Evolutionary conservation across 2,888 invertebrate species (phyloP), one percentile per base, ranked within the genome.

Genomic region (Caenorhabditis doughertyi): DNA sequence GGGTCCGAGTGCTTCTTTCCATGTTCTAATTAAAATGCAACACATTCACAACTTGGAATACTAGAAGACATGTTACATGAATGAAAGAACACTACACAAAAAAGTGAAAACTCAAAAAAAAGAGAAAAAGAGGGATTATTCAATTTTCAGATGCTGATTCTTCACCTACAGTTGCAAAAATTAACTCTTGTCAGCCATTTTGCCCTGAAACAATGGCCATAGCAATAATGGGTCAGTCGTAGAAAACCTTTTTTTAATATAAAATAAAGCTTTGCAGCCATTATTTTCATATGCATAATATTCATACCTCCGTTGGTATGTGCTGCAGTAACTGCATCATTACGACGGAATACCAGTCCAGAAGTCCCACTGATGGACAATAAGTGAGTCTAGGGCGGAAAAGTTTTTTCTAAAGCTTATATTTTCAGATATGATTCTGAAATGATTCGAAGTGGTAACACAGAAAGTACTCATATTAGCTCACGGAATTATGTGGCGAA

Each of bases 391-490:
- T 42, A 42, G 3, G 3, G 3, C 3, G 42, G 3, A 13, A 16
- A 13, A 16, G 8, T 13, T 42, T 13, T 42, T 13, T 42, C 16
- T 42, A 7, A 42, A 27, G 9, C 56, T 1, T 44, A 0, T 47
- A 9, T 62, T 27, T 35, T 25, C 62, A 89, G 89, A 53, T 81
- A 84, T 25, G 88, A 89, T 47, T 83, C 84, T 11, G 90, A 90
- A 32, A 89, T 90, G 90, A 80, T 89, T 21, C 86, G 90, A 7
- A 89, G 89, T 8, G 88, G 87, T n/a, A 89, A 89, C 64, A 90
- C 90, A 0, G 90, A 90, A 27, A 87, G 82, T 53, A 90, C 90
- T 0, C 88, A 89, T 65, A 82, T 86, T n/a, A 84, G 85, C 44
- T 71, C 82, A 11, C 64, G 73, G 23, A 79, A 84, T 16, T 87